Evolutionary conservation across 2,113 vertebrate genomes (phyloP), one percentile per base, ranked within the genome.

Genomic region (Heterotis niloticus): DNA sequence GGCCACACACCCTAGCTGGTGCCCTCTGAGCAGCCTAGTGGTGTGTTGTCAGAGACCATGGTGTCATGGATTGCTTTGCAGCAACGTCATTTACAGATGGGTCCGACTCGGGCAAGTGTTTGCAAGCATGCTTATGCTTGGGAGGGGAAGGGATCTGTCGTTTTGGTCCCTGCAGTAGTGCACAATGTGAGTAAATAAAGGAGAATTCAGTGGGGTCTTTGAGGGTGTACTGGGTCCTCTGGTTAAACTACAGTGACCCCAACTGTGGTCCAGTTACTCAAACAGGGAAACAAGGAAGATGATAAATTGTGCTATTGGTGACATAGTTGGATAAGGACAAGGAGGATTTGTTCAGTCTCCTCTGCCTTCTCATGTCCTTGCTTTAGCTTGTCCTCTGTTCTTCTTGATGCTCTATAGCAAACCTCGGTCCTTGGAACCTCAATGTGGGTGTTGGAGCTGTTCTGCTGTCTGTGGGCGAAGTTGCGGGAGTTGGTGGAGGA

Each of bases 11-110:
- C 79, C 59, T 56, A 13, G 23, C 72, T 79, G 81, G 78, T 82
- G 64, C 73, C 77, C 57, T 59, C 57, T 83, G 71, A 82, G 84
- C 86, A 86, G 85, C 79, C 82, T 82, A 20, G 44, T 80, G 75
- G 44, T 70, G 34, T 70, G 5, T 20, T 29, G 71, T 57, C 52
- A 57, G 28, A 13, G 13, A 23, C 23, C 71, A 56, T 14, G 18
- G 56, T 73, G 52, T 56, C 56, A 73, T 44, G 72, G 75, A 83
- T 54, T 68, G 64, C 62, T 86, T 83, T 80, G 79, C 16, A 59
- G 29, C 72, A 51, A 57, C 74, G 66, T 76, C 64, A 56, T 26
- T 60, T 64, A 44, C 62, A 26, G 77, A 80, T 81, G 77, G 64
- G 78, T 77, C 78, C 14, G 10, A 28, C 14, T 18, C 34, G 56